Evolutionary conservation across 2,888 invertebrate species (phyloP).

Genomic region (Eurois occulta): DNA sequence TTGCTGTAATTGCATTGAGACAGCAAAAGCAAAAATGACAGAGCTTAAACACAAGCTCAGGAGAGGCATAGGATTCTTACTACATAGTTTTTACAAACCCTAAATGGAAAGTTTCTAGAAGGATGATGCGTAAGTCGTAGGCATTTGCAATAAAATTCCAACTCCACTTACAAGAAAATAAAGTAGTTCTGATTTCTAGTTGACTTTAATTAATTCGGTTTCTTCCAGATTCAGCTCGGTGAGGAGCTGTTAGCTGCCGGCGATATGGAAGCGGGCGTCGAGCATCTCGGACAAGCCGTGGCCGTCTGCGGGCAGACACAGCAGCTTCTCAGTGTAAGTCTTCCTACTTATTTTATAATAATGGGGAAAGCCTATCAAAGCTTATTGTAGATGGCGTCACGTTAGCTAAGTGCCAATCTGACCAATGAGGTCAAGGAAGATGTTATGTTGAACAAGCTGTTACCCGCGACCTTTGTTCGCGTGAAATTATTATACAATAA

Average conservation of each 20-base stretch:
- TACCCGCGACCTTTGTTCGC: no score
- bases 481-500: no score
- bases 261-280: conserved; percentile 97
- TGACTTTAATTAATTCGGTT: no score
- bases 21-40: no score
- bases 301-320: conserved; percentile 98
- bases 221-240: conserved; percentile 95
- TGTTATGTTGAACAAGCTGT: no score
- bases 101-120: background rate
- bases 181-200: no score
- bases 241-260: conserved; percentile 97
- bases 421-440: background rate
- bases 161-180: background rate
- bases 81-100: background rate
- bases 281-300: conserved; percentile 99
- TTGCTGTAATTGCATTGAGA: no score
- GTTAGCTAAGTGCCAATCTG: background rate
- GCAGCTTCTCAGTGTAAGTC: conserved; percentile 93
- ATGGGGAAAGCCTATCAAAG: background rate
- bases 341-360: background rate
- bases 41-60: background rate
- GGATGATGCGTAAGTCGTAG: background rate
- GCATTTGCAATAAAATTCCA: background rate
- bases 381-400: background rate
- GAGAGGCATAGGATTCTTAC: background rate